These are phyloP conservation scores for Cancer borealis DNA, from an alignment of 2,888 invertebrate species.

Conservation along the genomic window DNA sequence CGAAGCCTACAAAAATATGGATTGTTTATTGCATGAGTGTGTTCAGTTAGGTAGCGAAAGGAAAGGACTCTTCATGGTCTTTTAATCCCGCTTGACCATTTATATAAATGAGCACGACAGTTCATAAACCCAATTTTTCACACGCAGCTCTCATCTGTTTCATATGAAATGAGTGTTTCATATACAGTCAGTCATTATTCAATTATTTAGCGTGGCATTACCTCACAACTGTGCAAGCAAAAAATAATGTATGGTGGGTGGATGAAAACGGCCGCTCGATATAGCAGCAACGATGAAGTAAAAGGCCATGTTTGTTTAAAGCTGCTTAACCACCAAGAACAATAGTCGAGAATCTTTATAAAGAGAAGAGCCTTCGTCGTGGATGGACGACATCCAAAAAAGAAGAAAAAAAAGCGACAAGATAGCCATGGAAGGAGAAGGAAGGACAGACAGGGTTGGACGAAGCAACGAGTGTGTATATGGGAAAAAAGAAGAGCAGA, in stretches of 20 bases:
- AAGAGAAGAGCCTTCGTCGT: not conserved
- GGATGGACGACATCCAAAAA: not conserved
- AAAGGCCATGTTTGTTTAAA: constrained; percentile 21
- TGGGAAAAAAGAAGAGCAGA: not conserved
- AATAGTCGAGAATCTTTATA: not conserved
- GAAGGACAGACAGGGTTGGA: not conserved
- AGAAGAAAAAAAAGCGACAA: not conserved
- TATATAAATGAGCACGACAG: not conserved
- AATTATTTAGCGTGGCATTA: not conserved
- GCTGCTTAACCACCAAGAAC: constrained; percentile 35
- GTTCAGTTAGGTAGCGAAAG: not conserved
- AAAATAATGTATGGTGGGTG: not conserved
- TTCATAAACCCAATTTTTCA: not conserved
- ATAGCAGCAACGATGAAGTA: not conserved
- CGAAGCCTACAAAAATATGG: no score
- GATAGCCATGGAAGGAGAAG: not conserved
- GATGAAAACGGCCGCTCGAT: not conserved
- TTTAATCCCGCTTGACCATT: not conserved
- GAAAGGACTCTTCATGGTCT: not conserved
- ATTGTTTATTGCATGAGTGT: not conserved
- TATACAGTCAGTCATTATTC: not conserved
- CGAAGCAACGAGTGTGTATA: not conserved
- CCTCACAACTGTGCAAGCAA: not conserved
- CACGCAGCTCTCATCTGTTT: not conserved
- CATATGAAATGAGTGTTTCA: not conserved